Base-by-base conservation (phyloP, 2,113 vertebrate genomes). In the Eurystomus gularis region DNA sequence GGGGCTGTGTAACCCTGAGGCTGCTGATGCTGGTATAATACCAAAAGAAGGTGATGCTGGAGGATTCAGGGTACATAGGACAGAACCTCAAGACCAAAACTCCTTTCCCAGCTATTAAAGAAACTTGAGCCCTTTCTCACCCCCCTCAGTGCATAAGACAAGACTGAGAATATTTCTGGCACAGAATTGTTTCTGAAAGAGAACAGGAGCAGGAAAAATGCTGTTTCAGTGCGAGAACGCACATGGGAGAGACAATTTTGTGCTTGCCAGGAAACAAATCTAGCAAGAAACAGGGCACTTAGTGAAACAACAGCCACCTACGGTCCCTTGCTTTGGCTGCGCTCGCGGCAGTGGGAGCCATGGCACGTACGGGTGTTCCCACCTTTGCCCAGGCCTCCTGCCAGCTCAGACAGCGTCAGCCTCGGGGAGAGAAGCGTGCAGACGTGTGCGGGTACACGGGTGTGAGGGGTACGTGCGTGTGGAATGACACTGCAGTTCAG, bases 301-400 rank as follows among this genome's bases (percentile, higher is more conserved):
- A 7, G 35, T 71, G 80, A 78, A 51, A 48, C 17, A 57, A 31
- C 49, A 70, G 60, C 72, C 42, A 17, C 31, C 39, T 72, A 10
- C 31, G 31, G 5, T n/a, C 35, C n/a, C 24, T 51, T 20, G 35
- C 57, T 68, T 37, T 64, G 37, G 44, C n/a, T 54, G 49, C 42
- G 62, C 12, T 18, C 37, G 2, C 24, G n/a, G 57, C 52, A 35
- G 28, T 6, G 18, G 10, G n/a, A 57, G 49, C 26, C 48, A 57
- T 0, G 42, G 66, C 58, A n/a, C n/a, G 5, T 4, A 3, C 0
- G 4, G 31, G 21, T n/a, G 14, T n/a, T 42, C 26, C 11, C 58
- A 33, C 48, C 51, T 60, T 37, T 82, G 51, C n/a, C 19, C 20
- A 68, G 55, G 55, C 20, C 40, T 73, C 54, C 3, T 48, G 46